Evolutionary conservation across 2,888 invertebrate genomes (phyloP), one percentile per base, ranked within the genome.

Genomic region (Pachydiplax longipennis): DNA sequence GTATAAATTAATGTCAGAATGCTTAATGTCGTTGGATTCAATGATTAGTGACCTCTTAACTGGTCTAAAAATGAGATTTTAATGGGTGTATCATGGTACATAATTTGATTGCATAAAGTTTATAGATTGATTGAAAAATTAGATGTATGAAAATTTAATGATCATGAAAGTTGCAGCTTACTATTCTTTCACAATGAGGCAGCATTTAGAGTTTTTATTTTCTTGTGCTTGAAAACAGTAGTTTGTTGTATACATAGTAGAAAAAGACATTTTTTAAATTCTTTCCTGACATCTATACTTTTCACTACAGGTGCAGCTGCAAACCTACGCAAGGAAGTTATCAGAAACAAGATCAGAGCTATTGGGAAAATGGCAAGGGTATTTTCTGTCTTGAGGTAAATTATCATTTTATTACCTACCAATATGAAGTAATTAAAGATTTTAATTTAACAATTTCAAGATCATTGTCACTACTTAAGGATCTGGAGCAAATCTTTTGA

Each of bases 281-380:
- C 22, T 61, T 61, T 6, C 61, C 53, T 87, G 10, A 87, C 61
- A 61, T 61, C 2, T 35, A 10, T 18, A 37, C 91, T 80, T 90
- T 90, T 91, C 65, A 37, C 92, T 94, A 91, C 94, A 95, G 97
- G 96, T 94, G 96, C 96, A 94, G 96, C 97, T 95, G 98, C 98
- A 93, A 98, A 98, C 95, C 96, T 97, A 94, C 97, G 99, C 93
- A 99, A 99, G 95, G 99, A 99, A 95, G 99, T 99, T 92, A 99
- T 99, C 94, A 97, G 99, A 93, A 99, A 99, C 95, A 99, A 99
- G 96, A 99, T 99, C 94, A 96, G 99, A 94, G 99, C 99, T 92
- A 99, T 99, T 95, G 99, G 99, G 92, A 99, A 99, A 95, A 99
- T 99, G 99, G 99, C 99, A 92, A 96, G 99, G 94, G 99, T 99